Conservation (phyloP, 1,140 invertebrate genomes). For the Apis mellifera region Amel_HAv3.1 CM009939.2:7404501-7405000, state of each 20-base stretch:
- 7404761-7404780: conserved; percentile 55
- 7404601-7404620: conserved; percentile 51
- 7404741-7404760: conserved; percentile 44
- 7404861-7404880: neutral
- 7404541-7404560: conserved; percentile 10
- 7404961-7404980: conserved; percentile 11
- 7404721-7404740: conserved; percentile 53
- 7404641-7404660: conserved; percentile 32
- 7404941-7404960: neutral
- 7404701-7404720: conserved; percentile 54
- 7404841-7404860: conserved; percentile 38
- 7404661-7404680: conserved; percentile 69
- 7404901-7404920: neutral
- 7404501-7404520: conserved; percentile 5
- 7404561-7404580: conserved; percentile 22
- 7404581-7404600: conserved; percentile 35
- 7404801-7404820: conserved; percentile 69
- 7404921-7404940: conserved; percentile 29
- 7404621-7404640: conserved; percentile 63
- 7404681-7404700: conserved; percentile 70
- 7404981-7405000: conserved; percentile 32
- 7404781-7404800: conserved; percentile 68
- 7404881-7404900: conserved; percentile 5
- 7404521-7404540: neutral
- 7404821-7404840: conserved; percentile 33